Percentiles rank a stretch among this genome's conserved stretches.
Evolutionary conservation across 2,113 vertebrate species (phyloP).

Genomic region (Stigmatopora argus): DNA sequence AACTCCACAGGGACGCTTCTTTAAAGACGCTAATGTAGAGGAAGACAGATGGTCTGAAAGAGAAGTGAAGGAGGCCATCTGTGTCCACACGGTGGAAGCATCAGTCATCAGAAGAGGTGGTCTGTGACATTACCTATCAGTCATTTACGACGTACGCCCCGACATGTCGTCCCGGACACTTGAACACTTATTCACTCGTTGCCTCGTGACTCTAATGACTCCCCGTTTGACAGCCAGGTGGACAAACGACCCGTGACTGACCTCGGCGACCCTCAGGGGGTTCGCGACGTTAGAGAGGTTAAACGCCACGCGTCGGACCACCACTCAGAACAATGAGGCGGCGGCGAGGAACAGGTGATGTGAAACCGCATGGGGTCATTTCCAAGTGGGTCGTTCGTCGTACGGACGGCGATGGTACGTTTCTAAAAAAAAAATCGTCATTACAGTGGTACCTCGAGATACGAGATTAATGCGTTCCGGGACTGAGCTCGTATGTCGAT

Average conservation of each 20-base stretch:
- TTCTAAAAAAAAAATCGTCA: not conserved
- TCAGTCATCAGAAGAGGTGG: conserved; percentile 5
- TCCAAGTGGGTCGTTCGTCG: not conserved
- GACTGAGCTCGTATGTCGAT: no score
- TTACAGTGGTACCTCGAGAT: not conserved
- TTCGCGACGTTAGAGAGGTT: conserved; percentile 1
- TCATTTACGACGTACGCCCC: conserved; percentile 1
- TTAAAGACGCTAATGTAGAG: not conserved
- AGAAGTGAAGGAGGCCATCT: conserved; percentile 11
- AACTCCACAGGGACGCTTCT: not conserved
- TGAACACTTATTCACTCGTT: conserved; percentile 2
- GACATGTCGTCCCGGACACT: conserved; percentile 1
- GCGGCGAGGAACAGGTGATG: not conserved
- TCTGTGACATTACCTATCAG: conserved; percentile 6
- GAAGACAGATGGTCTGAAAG: conserved; percentile 6
- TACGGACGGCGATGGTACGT: not conserved
- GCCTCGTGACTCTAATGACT: conserved; percentile 9
- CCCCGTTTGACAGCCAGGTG: conserved; percentile 6
- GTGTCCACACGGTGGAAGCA: not conserved
- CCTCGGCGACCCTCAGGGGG: not conserved
- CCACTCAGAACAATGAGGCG: conserved; percentile 5
- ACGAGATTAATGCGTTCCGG: no score
- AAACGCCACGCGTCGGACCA: not conserved
- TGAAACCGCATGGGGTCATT: not conserved
- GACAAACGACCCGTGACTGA: conserved; percentile 5